These are phyloP conservation scores for Trichoplusia ni DNA, from an alignment of 1,140 invertebrate genomes.

Conservation along the genomic window DNA sequence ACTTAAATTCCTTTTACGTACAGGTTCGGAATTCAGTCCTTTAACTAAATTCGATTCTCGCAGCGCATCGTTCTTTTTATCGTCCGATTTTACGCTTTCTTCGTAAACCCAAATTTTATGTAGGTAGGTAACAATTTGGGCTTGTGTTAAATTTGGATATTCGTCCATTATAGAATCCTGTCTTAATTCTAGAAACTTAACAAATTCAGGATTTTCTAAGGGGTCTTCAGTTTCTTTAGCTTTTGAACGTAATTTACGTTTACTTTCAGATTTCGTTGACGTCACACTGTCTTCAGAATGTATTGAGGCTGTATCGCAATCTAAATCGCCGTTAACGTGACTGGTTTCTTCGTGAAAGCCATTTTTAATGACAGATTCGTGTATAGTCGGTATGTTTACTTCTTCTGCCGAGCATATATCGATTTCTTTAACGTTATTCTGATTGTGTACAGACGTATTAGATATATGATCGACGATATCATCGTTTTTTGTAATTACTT, in stretches of 20 bases:
- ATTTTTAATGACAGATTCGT: constrained; percentile 28
- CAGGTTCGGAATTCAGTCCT: constrained; percentile 50
- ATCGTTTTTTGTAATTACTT: neutral
- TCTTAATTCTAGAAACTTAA: constrained; percentile 80
- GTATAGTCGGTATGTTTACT: neutral
- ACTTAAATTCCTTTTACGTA: neutral
- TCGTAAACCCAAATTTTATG: constrained; percentile 81
- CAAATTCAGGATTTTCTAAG: constrained; percentile 73
- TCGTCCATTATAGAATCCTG: constrained; percentile 79
- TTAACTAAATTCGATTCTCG: constrained; percentile 61
- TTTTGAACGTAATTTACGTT: constrained; percentile 42
- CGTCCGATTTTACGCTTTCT: constrained; percentile 66
- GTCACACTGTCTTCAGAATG: constrained; percentile 58
- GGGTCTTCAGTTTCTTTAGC: constrained; percentile 35
- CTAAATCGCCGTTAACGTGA: constrained; percentile 43
- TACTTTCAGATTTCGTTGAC: constrained; percentile 42
- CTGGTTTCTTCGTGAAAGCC: constrained; percentile 27
- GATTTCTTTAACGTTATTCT: constrained; percentile 9
- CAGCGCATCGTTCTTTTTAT: constrained; percentile 60
- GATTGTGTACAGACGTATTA: too few relatives aligned
- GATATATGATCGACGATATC: neutral
- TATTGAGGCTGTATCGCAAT: constrained; percentile 58
- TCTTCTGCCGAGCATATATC: constrained; percentile 10
- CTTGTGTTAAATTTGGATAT: constrained; percentile 77
- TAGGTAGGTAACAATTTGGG: constrained; percentile 79